Evolutionary conservation across 1,140 invertebrate genomes (phyloP).

Genomic region (Aphelenchoides besseyi): DNA sequence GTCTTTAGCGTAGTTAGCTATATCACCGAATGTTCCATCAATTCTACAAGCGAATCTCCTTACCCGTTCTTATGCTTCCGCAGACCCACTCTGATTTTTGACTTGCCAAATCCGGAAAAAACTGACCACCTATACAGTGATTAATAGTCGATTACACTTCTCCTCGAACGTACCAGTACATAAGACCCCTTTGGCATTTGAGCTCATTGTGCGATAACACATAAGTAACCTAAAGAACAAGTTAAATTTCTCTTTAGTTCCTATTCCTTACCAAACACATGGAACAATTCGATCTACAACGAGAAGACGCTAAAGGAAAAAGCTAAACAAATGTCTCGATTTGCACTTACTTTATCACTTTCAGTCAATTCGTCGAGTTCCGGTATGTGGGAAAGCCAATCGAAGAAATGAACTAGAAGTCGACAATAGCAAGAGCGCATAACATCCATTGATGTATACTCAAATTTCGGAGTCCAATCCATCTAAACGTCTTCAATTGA

Average conservation of each 20-base stretch:
- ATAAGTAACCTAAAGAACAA: conserved; percentile 8
- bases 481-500: no score
- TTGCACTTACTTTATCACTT: conserved; percentile 25
- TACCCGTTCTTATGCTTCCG: conserved; percentile 17
- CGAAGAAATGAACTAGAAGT: conserved; percentile 32
- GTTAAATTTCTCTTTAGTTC: no score
- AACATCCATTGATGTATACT: conserved; percentile 8
- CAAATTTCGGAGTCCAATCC: conserved; percentile 20
- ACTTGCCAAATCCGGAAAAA: conserved; percentile 10
- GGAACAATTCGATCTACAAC: conserved; percentile 35
- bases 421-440: conserved; percentile 31
- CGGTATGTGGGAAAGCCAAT: conserved; percentile 36
- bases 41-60: conserved; percentile 19
- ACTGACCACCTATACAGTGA: conserved; percentile 22
- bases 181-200: conserved; percentile 13
- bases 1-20: conserved; percentile 30
- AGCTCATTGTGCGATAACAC: conserved; percentile 18
- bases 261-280: conserved; percentile 34
- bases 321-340: conserved; percentile 11
- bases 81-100: conserved; percentile 25
- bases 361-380: conserved; percentile 28
- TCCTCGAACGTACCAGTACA: no score
- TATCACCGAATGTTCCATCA: conserved; percentile 26
- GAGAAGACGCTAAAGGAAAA: conserved; percentile 26
- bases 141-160: no score